Evolutionary conservation across 2,113 vertebrate species (phyloP).

Genomic region (Miniopterus natalensis): DNA sequence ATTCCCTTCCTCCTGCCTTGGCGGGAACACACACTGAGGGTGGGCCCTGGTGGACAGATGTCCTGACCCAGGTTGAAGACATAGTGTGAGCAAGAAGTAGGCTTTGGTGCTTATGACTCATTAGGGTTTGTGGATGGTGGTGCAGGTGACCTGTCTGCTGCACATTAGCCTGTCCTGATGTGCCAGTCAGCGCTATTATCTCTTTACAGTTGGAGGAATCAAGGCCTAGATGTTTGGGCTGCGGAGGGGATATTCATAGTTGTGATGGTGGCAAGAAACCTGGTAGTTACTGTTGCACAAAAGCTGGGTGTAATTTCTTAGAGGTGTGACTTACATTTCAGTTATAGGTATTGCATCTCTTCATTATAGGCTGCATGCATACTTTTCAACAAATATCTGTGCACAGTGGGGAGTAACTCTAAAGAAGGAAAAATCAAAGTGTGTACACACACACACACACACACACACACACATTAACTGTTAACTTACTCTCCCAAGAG

Average conservation of each 20-base stretch:
- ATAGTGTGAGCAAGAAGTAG: neutral
- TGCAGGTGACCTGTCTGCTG: neutral
- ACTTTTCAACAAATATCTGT: constrained; percentile 8
- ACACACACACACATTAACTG: neutral
- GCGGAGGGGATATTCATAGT: neutral
- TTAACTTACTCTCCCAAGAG: constrained; percentile 13
- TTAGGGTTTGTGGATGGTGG: neutral
- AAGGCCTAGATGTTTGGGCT: neutral
- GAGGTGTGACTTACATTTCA: neutral
- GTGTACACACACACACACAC: too few relatives aligned
- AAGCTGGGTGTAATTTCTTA: neutral
- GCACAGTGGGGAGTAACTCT: neutral
- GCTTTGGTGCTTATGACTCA: neutral
- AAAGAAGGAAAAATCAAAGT: neutral
- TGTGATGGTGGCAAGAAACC: neutral
- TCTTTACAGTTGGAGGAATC: neutral
- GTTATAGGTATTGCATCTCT: neutral
- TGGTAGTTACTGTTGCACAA: neutral
- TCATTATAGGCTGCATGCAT: neutral
- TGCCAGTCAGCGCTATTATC: accelerated
- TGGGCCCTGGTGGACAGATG: neutral
- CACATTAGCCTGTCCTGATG: neutral
- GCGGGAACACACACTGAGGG: neutral
- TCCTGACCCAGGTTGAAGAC: accelerated
- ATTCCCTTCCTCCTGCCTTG: neutral